Evolutionary conservation across 2,797 vertebrate species (phyloP).

Genomic region (Pempheris klunzingeri): DNA sequence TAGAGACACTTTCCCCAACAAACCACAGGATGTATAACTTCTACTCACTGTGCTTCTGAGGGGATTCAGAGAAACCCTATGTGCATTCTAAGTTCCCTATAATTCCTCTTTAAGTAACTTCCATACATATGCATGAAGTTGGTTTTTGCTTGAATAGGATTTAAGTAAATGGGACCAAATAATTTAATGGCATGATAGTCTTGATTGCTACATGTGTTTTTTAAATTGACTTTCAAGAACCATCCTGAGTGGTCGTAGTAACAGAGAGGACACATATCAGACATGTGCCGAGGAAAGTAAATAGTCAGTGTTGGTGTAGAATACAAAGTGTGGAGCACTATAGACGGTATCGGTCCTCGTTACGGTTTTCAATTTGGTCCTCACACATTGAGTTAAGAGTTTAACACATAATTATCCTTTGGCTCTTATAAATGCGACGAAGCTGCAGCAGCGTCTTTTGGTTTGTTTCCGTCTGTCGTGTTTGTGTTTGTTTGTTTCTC

Average conservation of each 20-base stretch:
- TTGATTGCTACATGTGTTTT: too few species aligned
- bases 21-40: too few species aligned
- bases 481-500: constrained; percentile 11
- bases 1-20: not conserved
- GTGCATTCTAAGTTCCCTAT: not conserved
- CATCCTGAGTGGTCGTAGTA: not conserved
- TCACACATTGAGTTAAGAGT: not conserved
- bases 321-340: not conserved
- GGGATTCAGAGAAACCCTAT: not conserved
- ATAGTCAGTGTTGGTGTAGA: not conserved
- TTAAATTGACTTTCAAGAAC: constrained; percentile 30
- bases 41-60: not conserved
- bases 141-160: not conserved
- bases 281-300: constrained; percentile 2
- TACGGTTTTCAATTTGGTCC: constrained; percentile 2
- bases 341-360: not conserved
- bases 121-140: not conserved
- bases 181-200: not conserved
- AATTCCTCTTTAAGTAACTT: not conserved
- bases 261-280: constrained; percentile 18
- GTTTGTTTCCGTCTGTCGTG: constrained; percentile 14
- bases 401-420: not conserved
- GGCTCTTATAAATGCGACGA: not conserved
- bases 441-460: constrained; percentile 2
- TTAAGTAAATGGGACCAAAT: constrained; percentile 8